phyloP scores from a whole-genome alignment of 2,888 invertebrate species.

The Acronicta leporina region DNA sequence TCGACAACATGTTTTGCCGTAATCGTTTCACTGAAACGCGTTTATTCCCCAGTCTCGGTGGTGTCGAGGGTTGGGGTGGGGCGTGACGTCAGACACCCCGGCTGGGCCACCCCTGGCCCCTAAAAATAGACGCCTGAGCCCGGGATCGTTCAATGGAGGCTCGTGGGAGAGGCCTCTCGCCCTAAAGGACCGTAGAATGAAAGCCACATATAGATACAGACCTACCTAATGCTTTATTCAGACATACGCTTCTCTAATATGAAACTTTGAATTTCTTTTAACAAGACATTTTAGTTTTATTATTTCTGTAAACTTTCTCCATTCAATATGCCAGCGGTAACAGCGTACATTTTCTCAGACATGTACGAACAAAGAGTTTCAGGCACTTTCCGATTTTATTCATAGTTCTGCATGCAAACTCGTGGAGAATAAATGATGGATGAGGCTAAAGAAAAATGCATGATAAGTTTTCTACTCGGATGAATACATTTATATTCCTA shows the following conservation, averaged over 20 bases:
- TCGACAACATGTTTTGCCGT: slow-evolving; percentile 68
- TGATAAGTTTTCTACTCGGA: slow-evolving; percentile 4
- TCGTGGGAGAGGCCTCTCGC: slow-evolving; percentile 52
- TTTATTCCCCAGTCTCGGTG: slow-evolving; percentile 61
- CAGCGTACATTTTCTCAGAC: slow-evolving; percentile 26
- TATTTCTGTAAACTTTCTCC: slow-evolving; percentile 48
- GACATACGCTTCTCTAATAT: slow-evolving; percentile 23
- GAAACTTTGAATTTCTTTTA: slow-evolving; percentile 29
- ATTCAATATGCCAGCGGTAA: slow-evolving; percentile 26
- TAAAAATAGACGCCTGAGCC: slow-evolving; percentile 84
- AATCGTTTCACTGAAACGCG: slow-evolving; percentile 64
- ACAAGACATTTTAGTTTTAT: slow-evolving; percentile 37
- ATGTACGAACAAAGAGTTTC: slow-evolving; percentile 41
- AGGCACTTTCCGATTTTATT: slow-evolving; percentile 40
- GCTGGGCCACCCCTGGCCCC: slow-evolving; percentile 69
- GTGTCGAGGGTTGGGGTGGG: slow-evolving; percentile 55
- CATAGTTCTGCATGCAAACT: slow-evolving; percentile 25
- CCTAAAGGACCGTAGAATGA: slow-evolving; percentile 43
- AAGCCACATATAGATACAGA: slow-evolving; percentile 31
- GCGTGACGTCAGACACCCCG: slow-evolving; percentile 69
- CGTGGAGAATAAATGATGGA: slow-evolving; percentile 18
- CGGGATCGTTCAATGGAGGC: slow-evolving; percentile 84
- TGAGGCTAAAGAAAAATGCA: slow-evolving; percentile 5
- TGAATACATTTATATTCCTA: slow-evolving; percentile 1
- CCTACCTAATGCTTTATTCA: slow-evolving; percentile 16